phyloP scores from a whole-genome alignment of 2,888 invertebrate species.

The Chrysopilus asiliformis region DNA sequence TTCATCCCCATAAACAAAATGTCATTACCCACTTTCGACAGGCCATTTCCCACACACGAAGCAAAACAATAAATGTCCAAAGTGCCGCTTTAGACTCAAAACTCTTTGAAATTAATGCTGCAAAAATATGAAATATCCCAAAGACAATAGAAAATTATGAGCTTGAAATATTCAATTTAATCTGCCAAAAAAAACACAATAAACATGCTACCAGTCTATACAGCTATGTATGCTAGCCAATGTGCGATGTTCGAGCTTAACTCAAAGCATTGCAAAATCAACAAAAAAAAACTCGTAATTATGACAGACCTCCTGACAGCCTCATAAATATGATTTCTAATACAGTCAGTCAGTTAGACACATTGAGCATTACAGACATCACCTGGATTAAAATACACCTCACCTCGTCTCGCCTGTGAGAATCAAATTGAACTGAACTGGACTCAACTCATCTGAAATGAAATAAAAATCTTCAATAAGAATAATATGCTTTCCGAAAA shows the following conservation, averaged over 20 bases:
- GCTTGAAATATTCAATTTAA: slow-evolving; percentile 1
- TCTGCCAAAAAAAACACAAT: slow-evolving; percentile 1
- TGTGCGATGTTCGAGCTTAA: too few species aligned
- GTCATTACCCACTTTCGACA: slow-evolving; percentile 5
- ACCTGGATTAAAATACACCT: too few species aligned
- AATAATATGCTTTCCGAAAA: too few species aligned
- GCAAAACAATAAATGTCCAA: slow-evolving; percentile 3
- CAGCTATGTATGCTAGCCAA: too few species aligned
- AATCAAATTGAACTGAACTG: too few species aligned
- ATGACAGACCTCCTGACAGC: slow-evolving; percentile 4
- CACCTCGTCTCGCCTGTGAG: too few species aligned
- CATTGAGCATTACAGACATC: too few species aligned
- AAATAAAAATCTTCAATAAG: too few species aligned
- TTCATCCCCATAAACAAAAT: too few species aligned
- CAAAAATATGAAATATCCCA: neutral
- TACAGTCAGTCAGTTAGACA: slow-evolving; percentile 9
- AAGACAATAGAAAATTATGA: slow-evolving; percentile 6
- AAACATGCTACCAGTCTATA: too few species aligned
- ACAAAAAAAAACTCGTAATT: slow-evolving; percentile 3
- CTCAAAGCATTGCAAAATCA: too few species aligned
- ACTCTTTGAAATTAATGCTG: slow-evolving; percentile 5
- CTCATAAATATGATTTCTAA: slow-evolving; percentile 9
- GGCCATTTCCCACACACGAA: slow-evolving; percentile 7
- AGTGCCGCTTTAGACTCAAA: slow-evolving; percentile 1
- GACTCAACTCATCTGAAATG: too few species aligned